Percentiles rank a stretch among this genome's conserved stretches.
These are phyloP conservation scores for Vombatus ursinus DNA, from an alignment of 2,113 vertebrate genomes.

Conservation along the genomic window DNA sequence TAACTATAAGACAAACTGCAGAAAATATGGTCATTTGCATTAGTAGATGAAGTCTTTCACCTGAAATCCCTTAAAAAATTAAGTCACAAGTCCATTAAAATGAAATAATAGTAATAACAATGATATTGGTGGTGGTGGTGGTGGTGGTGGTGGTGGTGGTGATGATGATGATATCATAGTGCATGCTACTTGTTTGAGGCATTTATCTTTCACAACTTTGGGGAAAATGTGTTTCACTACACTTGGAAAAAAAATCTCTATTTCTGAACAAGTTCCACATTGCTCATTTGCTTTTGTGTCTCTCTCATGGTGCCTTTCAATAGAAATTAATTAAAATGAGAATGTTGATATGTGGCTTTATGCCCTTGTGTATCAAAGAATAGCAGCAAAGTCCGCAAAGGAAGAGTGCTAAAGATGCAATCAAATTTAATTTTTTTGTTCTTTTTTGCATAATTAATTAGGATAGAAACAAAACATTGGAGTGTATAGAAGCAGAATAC, in stretches of 20 bases:
- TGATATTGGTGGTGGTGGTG: not conserved
- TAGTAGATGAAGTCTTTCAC: not conserved
- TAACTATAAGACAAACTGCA: not conserved
- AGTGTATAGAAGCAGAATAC: constrained; percentile 29
- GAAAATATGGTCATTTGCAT: not conserved
- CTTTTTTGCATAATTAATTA: constrained; percentile 64
- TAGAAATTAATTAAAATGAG: constrained; percentile 53
- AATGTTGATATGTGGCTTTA: not conserved
- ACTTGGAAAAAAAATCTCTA: constrained; percentile 6
- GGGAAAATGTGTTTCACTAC: not conserved
- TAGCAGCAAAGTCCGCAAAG: constrained; percentile 48
- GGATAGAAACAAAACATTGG: constrained; percentile 49
- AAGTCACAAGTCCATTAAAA: not conserved
- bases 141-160: no score
- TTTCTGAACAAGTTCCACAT: not conserved
- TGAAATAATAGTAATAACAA: not conserved
- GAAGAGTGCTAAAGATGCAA: constrained; percentile 51
- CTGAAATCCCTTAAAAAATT: not conserved
- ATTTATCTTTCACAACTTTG: constrained; percentile 10
- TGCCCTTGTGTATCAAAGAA: constrained; percentile 39
- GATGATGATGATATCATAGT: not conserved
- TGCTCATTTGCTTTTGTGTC: constrained; percentile 27
- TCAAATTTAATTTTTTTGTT: constrained; percentile 62
- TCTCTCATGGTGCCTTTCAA: constrained; percentile 59
- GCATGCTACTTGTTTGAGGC: not conserved